Evolutionary conservation across 2,888 invertebrate species (phyloP), one percentile per base, ranked within the genome.

Genomic region (Mimachlamys varia): DNA sequence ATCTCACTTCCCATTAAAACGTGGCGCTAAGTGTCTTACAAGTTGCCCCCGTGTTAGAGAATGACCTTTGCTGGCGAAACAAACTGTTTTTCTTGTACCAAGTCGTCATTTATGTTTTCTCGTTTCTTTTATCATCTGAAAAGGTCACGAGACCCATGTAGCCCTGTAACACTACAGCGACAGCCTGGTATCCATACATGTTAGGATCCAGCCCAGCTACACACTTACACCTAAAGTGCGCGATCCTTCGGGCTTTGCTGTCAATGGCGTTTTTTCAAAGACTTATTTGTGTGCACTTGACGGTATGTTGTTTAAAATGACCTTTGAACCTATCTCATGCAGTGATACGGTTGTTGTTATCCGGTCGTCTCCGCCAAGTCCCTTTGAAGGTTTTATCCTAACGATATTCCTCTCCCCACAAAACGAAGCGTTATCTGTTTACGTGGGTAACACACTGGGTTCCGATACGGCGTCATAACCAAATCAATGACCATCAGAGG

Each of bases 331-430:
- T 76, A 33, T 76, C 76, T 33, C 27, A 76, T 76, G 76, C 22
- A 76, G 76, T 76, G 76, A 76, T 76, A 76, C 76, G 33, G 76
- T 76, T 76, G 76, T 76, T 76, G 76, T 76, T 76, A 76, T 76
- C 76, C 76, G 76, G 33, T 22, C 76, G 76, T 76, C 76, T 76
- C 33, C 76, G 76, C 33, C 13, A 76, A 76, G 33, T 76, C 33
- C 76, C 76, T 76, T 76, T 76, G 76, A 76, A 76, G 76, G 76
- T 76, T 76, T 76, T 76, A 33, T 76, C 33, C 76, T 76, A 33
- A 76, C 33, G 76, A 76, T 76, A 76, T 33, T 27, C 12, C 76
- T 76, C 76, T 76, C 76, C 33, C 13, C 33, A 76, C 76, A 76
- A 76, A 76, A 76, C 76, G 33, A 76, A 13, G 10, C 1, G 12